Evolutionary conservation across 2,888 invertebrate species (phyloP).

Genomic region (Pollenia angustigena): DNA sequence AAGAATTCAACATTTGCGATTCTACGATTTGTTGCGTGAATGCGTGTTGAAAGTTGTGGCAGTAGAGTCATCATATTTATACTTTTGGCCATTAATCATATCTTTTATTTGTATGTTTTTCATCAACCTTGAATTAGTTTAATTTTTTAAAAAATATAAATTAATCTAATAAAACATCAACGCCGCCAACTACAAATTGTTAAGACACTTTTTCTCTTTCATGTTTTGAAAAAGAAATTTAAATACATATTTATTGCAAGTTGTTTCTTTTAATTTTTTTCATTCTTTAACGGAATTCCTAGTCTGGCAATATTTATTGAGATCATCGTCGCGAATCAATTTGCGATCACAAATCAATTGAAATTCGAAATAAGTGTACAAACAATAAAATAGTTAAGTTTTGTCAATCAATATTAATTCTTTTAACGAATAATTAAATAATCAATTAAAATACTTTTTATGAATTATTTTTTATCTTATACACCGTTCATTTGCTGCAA

Average conservation of each 20-base stretch:
- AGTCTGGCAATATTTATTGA: constrained; percentile 26
- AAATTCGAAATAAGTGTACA: constrained; percentile 7
- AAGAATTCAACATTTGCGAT: background rate
- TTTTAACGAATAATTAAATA: background rate
- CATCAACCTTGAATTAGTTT: constrained; percentile 44
- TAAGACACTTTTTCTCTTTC: constrained; percentile 4
- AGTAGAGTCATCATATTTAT: constrained; percentile 4
- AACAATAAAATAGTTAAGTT: constrained; percentile 1
- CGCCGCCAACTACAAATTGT: background rate
- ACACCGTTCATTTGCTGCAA: no score
- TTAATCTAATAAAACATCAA: background rate
- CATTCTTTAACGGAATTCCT: background rate
- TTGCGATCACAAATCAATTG: constrained; percentile 39
- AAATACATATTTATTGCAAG: background rate
- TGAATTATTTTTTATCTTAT: background rate
- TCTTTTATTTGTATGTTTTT: constrained; percentile 1
- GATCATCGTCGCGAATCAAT: background rate
- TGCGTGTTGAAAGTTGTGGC: constrained; percentile 10
- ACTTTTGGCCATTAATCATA: constrained; percentile 9
- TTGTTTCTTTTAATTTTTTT: background rate
- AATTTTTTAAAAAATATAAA: constrained; percentile 7
- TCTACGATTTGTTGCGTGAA: background rate
- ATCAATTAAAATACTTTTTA: constrained; percentile 3
- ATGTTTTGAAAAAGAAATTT: background rate
- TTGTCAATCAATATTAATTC: constrained; percentile 27